These are phyloP conservation scores for Diadumene lineata DNA, from an alignment of 92 coral and sea anemone species.

Conservation along the genomic window DNA sequence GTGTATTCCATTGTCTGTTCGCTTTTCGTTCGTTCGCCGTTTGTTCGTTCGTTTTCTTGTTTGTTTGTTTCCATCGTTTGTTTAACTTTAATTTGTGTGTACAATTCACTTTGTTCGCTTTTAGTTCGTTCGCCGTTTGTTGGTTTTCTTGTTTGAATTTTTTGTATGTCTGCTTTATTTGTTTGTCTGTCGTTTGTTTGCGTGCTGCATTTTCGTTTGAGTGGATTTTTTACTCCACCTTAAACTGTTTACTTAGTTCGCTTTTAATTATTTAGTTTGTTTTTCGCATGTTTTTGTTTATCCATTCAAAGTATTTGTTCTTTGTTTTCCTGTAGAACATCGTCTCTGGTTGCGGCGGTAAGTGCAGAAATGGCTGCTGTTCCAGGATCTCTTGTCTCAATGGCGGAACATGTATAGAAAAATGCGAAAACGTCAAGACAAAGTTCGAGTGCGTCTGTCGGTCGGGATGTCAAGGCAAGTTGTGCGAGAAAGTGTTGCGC, in stretches of 20 bases:
- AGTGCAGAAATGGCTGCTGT: slow-evolving; percentile 33
- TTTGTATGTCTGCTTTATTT: background rate
- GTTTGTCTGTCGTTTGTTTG: background rate
- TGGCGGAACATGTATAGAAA: slow-evolving; percentile 38
- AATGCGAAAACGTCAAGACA: slow-evolving; percentile 23
- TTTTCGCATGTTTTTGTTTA: background rate
- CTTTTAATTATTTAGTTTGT: no score
- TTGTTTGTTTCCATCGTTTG: no score
- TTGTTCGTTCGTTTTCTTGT: no score
- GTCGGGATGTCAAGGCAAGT: slow-evolving; percentile 17
- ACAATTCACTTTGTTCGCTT: background rate
- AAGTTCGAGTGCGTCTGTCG: slow-evolving; percentile 26
- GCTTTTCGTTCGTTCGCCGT: no score
- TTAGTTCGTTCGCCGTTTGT: background rate
- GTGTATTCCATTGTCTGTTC: no score
- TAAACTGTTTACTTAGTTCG: background rate
- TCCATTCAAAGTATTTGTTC: no score
- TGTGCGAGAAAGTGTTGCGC: slow-evolving; percentile 20
- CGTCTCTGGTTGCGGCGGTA: slow-evolving; percentile 10
- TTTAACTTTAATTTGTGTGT: background rate
- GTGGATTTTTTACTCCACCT: no score
- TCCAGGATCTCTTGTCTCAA: slow-evolving; percentile 10
- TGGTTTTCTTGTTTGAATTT: background rate
- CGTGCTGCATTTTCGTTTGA: background rate
- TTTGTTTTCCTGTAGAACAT: background rate